Conservation (phyloP, 2,888 invertebrate genomes). For the Calephelis perditalis region DNA sequence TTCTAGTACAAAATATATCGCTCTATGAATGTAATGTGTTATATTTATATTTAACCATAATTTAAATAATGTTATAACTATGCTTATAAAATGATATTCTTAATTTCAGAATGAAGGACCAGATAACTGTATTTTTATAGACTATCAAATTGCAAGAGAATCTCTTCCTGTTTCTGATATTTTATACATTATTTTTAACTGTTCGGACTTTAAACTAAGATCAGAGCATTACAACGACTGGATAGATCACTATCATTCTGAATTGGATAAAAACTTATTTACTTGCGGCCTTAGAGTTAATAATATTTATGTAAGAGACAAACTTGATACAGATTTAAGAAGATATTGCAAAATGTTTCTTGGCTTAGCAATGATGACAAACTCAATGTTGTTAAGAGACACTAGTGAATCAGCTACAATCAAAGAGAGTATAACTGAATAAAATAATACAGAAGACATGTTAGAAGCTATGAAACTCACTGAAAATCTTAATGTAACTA, state of each 20-base stretch:
- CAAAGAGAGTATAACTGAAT: slow-evolving; percentile 1
- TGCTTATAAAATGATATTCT: background rate
- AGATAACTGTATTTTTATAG: slow-evolving; percentile 36
- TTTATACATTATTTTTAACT: slow-evolving; percentile 38
- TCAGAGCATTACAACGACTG: slow-evolving; percentile 33
- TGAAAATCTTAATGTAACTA: slow-evolving; percentile 13
- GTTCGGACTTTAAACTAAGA: slow-evolving; percentile 36
- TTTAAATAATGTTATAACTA: too few species aligned
- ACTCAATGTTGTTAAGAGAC: background rate
- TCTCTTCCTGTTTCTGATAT: slow-evolving; percentile 35
- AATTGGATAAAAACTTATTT: slow-evolving; percentile 33
- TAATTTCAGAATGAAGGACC: slow-evolving; percentile 29
- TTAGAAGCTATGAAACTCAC: slow-evolving; percentile 2
- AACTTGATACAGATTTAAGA: slow-evolving; percentile 36
- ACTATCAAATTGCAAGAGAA: slow-evolving; percentile 37
- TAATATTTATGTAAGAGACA: slow-evolving; percentile 34
- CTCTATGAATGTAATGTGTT: too few species aligned
- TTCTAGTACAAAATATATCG: too few species aligned
- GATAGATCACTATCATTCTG: slow-evolving; percentile 36
- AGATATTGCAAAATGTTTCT: slow-evolving; percentile 34
- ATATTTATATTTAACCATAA: too few species aligned
- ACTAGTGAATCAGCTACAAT: background rate
- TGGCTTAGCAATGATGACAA: slow-evolving; percentile 17
- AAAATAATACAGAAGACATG: background rate
- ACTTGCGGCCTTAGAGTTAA: slow-evolving; percentile 35